Evolutionary conservation across 2,888 invertebrate genomes (phyloP).

Genomic region (Metalampra italica): DNA sequence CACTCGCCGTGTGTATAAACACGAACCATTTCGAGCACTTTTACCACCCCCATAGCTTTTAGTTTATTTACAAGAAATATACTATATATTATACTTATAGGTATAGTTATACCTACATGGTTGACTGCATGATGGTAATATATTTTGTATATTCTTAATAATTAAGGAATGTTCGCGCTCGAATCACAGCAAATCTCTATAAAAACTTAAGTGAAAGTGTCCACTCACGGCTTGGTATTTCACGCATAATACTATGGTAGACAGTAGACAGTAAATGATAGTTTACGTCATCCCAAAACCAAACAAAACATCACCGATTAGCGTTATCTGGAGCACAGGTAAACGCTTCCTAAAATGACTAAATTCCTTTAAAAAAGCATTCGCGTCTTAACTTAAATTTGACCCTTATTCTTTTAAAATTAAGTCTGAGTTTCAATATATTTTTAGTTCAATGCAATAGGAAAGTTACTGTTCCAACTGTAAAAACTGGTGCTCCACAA

Average conservation of each 20-base stretch:
- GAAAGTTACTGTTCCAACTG: neutral
- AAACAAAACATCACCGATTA: conserved; percentile 72
- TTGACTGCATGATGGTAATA: no score
- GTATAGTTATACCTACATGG: no score
- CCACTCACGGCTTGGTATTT: neutral
- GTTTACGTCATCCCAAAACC: conserved; percentile 43
- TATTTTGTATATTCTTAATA: no score
- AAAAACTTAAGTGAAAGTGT: neutral
- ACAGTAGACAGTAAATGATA: conserved; percentile 25
- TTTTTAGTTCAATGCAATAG: neutral
- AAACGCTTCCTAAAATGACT: conserved; percentile 60
- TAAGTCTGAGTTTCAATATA: conserved; percentile 13
- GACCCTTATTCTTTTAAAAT: conserved; percentile 7
- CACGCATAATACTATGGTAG: neutral
- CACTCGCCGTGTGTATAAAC: no score
- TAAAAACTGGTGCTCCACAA: neutral
- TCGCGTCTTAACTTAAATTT: conserved; percentile 5
- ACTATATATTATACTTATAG: no score
- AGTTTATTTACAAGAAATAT: no score
- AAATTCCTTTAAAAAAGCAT: conserved; percentile 34
- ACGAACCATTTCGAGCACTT: no score
- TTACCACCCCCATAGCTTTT: no score
- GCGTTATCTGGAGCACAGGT: conserved; percentile 58
- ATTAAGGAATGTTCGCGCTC: no score
- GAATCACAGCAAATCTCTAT: neutral